Evolutionary conservation across 2,888 invertebrate species (phyloP).

Genomic region (Noctua comes): DNA sequence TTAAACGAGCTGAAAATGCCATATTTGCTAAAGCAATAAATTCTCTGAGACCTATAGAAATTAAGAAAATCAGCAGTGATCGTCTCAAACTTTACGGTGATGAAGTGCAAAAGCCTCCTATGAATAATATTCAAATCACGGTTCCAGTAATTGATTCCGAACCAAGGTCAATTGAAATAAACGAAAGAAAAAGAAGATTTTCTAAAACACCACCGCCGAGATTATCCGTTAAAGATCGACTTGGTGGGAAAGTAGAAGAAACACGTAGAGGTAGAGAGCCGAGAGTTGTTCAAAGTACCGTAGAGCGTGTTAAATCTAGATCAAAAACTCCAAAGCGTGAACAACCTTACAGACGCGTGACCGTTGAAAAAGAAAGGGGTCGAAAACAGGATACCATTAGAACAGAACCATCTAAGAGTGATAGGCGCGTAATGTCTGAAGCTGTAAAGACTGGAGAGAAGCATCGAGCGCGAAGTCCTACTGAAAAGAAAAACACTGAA

Average conservation of each 20-base stretch:
- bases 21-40: conserved; percentile 97
- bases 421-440: conserved; percentile 76
- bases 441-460: conserved; percentile 75
- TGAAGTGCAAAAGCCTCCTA: conserved; percentile 81
- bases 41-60: conserved; percentile 94
- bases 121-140: conserved; percentile 90
- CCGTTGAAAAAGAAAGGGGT: conserved; percentile 86
- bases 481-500: conserved; percentile 75
- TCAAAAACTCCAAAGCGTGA: conserved; percentile 89
- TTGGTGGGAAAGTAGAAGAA: conserved; percentile 94
- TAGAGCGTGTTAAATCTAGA: conserved; percentile 89
- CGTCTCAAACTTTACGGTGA: conserved; percentile 92
- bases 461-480: conserved; percentile 72
- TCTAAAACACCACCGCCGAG: conserved; percentile 91
- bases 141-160: conserved; percentile 87
- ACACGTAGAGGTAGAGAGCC: conserved; percentile 88
- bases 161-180: conserved; percentile 86
- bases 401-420: conserved; percentile 75
- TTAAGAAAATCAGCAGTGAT: conserved; percentile 93
- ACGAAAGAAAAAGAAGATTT: conserved; percentile 84
- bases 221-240: conserved; percentile 94
- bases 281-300: conserved; percentile 88
- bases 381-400: conserved; percentile 80
- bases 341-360: conserved; percentile 87
- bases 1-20: conserved; percentile 97